Evolutionary conservation across 1,140 invertebrate genomes (phyloP).

Genomic region (Drosophila auraria): DNA sequence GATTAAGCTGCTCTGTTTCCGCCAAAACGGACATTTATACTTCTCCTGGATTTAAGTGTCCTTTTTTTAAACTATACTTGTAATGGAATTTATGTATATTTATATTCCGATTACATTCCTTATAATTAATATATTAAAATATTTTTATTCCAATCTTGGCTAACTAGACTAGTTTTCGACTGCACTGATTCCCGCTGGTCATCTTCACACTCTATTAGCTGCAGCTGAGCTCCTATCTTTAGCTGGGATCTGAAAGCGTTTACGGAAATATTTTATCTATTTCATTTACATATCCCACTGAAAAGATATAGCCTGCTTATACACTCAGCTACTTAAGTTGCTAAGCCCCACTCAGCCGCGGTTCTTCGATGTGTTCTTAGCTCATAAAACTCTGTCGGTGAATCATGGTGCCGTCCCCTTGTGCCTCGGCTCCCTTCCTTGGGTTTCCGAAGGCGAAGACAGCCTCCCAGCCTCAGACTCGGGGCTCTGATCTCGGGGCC

Average conservation of each 20-base stretch:
- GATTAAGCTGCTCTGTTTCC: constrained; percentile 23
- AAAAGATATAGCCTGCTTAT: constrained; percentile 41
- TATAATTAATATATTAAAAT: not conserved
- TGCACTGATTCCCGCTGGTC: constrained; percentile 21
- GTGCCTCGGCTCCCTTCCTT: not conserved
- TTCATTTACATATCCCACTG: constrained; percentile 66
- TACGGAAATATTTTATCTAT: constrained; percentile 78
- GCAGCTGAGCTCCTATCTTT: constrained; percentile 40
- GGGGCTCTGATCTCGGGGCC: constrained; percentile 61
- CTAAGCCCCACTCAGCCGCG: constrained; percentile 31
- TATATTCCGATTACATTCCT: not conserved
- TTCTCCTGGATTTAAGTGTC: too few species aligned
- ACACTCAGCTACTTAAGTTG: constrained; percentile 57
- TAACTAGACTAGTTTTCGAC: not conserved
- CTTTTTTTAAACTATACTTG: not conserved
- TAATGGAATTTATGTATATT: not conserved
- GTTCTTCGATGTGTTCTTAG: constrained; percentile 71
- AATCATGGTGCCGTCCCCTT: constrained; percentile 59
- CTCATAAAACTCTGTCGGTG: constrained; percentile 79
- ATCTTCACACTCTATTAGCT: constrained; percentile 79
- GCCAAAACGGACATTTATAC: constrained; percentile 4
- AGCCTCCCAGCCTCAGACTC: constrained; percentile 17
- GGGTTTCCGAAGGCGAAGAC: constrained; percentile 2
- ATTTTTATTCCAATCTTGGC: not conserved
- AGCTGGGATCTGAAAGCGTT: constrained; percentile 58